Conservation (phyloP, 2,113 vertebrate genomes). For the Rutilus rutilus region DNA sequence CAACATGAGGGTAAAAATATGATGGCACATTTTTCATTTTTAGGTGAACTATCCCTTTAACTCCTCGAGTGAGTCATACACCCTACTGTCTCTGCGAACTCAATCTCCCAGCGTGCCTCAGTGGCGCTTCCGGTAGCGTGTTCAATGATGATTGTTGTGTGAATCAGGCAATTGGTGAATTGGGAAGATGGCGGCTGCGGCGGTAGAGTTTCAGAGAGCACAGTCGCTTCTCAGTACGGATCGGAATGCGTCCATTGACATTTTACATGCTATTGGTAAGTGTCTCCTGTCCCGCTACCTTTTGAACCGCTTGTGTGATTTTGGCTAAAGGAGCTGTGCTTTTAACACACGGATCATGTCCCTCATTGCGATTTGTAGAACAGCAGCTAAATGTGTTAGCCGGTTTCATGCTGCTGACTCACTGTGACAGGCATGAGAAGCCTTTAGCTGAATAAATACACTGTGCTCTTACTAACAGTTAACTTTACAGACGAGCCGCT, state of each 20-base stretch:
- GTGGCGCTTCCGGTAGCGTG: conserved; percentile 35
- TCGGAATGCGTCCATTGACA: conserved; percentile 90
- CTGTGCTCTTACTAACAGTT: background rate
- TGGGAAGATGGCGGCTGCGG: conserved; percentile 92
- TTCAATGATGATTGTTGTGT: conserved; percentile 45
- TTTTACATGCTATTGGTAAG: conserved; percentile 91
- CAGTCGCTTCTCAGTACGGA: conserved; percentile 91
- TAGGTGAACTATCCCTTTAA: too few relatives aligned
- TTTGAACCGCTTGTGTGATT: background rate
- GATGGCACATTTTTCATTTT: too few relatives aligned
- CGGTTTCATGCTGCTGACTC: conserved; percentile 79
- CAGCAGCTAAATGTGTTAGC: conserved; percentile 47
- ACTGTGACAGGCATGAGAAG: conserved; percentile 63
- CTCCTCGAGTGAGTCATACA: too few relatives aligned
- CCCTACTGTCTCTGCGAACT: background rate
- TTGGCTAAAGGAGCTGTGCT: background rate
- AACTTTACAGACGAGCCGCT: background rate
- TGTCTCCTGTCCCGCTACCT: background rate
- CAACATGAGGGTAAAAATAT: too few relatives aligned
- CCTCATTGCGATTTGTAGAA: conserved; percentile 2
- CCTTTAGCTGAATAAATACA: conserved; percentile 7
- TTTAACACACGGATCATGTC: background rate
- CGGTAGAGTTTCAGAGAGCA: conserved; percentile 94
- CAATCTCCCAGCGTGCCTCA: conserved; percentile 23
- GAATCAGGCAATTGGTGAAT: conserved; percentile 53